Percentiles rank a stretch among this genome's conserved stretches.
These are phyloP conservation scores for Siniperca undulata DNA, from an alignment of 2,797 vertebrate genomes.

Conservation along the genomic window DNA sequence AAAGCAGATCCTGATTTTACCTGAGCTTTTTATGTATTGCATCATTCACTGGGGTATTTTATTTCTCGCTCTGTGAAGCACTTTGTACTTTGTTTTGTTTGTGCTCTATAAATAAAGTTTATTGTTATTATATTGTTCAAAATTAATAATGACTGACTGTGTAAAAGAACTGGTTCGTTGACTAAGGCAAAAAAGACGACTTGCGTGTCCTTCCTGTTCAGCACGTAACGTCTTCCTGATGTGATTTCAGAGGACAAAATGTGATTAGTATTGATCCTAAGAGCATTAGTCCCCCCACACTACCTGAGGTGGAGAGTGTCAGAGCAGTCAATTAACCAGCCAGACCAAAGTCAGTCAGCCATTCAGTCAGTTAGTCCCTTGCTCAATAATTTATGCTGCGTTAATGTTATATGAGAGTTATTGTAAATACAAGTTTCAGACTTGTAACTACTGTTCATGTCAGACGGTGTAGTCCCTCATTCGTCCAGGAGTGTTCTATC, in stretches of 20 bases:
- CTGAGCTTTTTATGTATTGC: too few relatives aligned
- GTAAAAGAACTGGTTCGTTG: neutral
- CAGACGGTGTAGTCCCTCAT: too few relatives aligned
- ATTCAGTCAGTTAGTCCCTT: neutral
- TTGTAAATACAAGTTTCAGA: neutral
- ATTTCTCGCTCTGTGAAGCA: too few relatives aligned
- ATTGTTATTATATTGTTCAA: neutral
- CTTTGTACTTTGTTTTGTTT: too few relatives aligned
- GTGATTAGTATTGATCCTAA: constrained; percentile 64
- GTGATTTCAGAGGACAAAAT: constrained; percentile 49
- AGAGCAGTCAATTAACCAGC: constrained; percentile 32
- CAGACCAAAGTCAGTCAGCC: constrained; percentile 32
- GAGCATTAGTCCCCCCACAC: constrained; percentile 20
- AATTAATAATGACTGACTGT: neutral
- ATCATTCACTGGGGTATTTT: too few relatives aligned
- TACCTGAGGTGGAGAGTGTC: neutral
- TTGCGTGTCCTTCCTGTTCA: constrained; percentile 29
- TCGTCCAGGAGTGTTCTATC: too few relatives aligned
- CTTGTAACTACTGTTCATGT: neutral
- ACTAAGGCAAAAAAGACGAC: neutral
- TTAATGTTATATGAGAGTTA: neutral
- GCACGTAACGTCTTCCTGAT: constrained; percentile 43
- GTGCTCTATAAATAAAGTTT: too few relatives aligned
- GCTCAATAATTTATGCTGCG: neutral
- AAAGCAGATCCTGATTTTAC: too few relatives aligned